A percentile compares a stretch with the other conserved stretches of the same genome.
Evolutionary conservation across 2,888 invertebrate species (phyloP).

Genomic region (Lasioglossum marginatum): DNA sequence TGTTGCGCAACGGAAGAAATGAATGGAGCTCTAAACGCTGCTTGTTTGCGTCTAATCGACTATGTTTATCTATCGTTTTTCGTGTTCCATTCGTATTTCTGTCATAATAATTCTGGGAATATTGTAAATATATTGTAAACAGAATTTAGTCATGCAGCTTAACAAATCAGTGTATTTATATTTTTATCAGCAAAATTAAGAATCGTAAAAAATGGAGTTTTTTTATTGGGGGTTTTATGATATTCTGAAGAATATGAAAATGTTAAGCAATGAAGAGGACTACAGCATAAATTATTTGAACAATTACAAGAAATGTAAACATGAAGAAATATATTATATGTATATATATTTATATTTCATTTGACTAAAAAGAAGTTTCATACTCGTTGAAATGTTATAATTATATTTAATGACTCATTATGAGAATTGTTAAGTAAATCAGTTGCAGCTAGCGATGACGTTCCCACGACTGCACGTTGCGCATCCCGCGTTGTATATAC

Average conservation of each 20-base stretch:
- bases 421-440: background rate
- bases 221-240: too few relatives aligned
- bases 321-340: background rate
- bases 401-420: background rate
- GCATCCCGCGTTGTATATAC: conserved; percentile 21
- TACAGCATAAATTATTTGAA: background rate
- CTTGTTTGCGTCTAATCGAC: background rate
- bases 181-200: background rate
- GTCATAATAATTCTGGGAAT: background rate
- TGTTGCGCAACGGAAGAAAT: conserved; percentile 22
- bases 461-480: conserved; percentile 60
- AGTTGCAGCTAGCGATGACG: conserved; percentile 36
- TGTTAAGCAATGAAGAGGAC: background rate
- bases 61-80: background rate
- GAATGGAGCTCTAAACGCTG: conserved; percentile 11
- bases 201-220: background rate
- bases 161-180: background rate
- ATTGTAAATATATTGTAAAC: background rate
- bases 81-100: background rate
- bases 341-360: too few relatives aligned
- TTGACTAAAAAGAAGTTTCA: background rate
- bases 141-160: background rate
- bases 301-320: background rate
- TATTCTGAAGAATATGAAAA: background rate
- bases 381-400: background rate